Evolutionary conservation across 64 coral and sea anemone species (phyloP).

Genomic region (Platygyra sinensis): DNA sequence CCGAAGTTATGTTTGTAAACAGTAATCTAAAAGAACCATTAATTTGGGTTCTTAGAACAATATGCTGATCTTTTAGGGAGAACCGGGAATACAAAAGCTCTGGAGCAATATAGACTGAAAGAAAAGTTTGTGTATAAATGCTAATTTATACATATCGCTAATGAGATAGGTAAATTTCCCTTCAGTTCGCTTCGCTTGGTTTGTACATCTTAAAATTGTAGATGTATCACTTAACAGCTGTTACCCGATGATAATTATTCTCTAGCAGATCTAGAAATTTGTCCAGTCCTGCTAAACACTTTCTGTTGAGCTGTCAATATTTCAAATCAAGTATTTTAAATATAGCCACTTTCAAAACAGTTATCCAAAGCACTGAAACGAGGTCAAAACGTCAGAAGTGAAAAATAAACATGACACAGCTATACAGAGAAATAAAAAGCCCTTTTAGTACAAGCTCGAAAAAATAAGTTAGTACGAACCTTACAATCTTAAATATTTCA

Average conservation of each 20-base stretch:
- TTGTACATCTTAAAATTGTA: neutral
- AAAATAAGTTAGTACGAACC: neutral
- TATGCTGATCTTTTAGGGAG: neutral
- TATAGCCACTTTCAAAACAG: neutral
- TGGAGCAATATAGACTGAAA: neutral
- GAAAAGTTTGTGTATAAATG: neutral
- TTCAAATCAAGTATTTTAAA: neutral
- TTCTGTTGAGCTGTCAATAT: too few species aligned
- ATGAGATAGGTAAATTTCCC: neutral
- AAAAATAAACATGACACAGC: neutral
- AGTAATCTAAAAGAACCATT: neutral
- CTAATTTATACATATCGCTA: neutral
- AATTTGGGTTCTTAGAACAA: neutral
- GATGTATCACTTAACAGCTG: too few species aligned
- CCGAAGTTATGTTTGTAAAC: neutral
- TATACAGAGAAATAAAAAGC: neutral
- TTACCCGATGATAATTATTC: too few species aligned
- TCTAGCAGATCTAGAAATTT: too few species aligned
- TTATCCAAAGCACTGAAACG: neutral
- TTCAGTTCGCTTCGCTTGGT: neutral
- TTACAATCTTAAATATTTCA: too few species aligned
- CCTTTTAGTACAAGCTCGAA: neutral
- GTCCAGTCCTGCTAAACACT: too few species aligned
- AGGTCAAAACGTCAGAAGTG: neutral
- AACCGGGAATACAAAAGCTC: neutral